Evolutionary conservation across 1,140 invertebrate genomes (phyloP).

Genomic region (Drosophila trapezifrons): DNA sequence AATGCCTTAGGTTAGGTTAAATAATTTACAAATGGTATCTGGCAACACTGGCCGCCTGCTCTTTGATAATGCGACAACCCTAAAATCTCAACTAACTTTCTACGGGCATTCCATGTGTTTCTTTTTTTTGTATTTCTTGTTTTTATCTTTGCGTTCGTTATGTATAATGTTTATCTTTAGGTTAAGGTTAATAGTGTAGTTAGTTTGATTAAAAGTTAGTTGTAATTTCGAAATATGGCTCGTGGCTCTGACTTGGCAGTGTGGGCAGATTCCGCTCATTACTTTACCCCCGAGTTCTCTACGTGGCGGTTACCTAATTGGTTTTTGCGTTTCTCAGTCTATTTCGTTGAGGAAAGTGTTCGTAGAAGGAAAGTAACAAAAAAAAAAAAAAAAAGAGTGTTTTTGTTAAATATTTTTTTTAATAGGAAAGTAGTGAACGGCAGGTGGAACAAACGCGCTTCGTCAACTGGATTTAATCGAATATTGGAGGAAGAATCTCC

Average conservation of each 20-base stretch:
- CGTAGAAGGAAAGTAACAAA: constrained; percentile 15
- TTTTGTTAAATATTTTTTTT: constrained; percentile 10
- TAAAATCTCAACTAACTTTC: constrained; percentile 43
- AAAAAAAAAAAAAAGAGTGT: constrained; percentile 18
- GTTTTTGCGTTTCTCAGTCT: constrained; percentile 68
- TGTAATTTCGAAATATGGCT: constrained; percentile 82
- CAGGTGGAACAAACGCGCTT: constrained; percentile 47
- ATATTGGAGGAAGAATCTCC: constrained; percentile 6
- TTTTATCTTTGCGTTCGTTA: constrained; percentile 35
- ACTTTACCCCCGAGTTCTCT: constrained; percentile 29
- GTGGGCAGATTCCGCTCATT: constrained; percentile 62
- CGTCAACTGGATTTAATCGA: constrained; percentile 31
- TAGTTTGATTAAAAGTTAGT: constrained; percentile 80
- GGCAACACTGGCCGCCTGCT: constrained; percentile 57
- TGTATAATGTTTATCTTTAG: constrained; percentile 59
- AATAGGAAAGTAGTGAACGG: constrained; percentile 46
- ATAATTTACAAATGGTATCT: constrained; percentile 78
- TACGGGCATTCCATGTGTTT: constrained; percentile 60
- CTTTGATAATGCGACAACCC: constrained; percentile 67
- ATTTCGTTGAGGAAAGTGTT: constrained; percentile 69
- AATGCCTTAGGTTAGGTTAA: constrained; percentile 73
- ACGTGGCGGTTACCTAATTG: constrained; percentile 38
- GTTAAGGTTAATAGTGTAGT: constrained; percentile 80
- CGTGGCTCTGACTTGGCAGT: constrained; percentile 82
- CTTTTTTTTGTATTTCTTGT: constrained; percentile 35